phyloP scores from a whole-genome alignment of 2,888 invertebrate genomes.

The Yponomeuta cagnagella region DNA sequence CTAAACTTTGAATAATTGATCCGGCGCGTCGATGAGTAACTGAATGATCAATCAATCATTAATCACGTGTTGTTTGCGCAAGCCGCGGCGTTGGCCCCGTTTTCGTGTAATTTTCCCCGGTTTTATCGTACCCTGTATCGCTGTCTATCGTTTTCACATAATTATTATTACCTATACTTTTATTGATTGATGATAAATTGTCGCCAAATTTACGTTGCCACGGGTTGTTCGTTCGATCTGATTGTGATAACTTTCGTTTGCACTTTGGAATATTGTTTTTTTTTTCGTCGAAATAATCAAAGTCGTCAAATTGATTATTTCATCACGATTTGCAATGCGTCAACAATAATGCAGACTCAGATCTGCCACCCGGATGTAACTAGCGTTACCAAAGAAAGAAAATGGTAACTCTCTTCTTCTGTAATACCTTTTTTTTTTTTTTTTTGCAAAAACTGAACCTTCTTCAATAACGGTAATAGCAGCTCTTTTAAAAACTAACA shows the following conservation, averaged over 20 bases:
- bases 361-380: too few relatives aligned
- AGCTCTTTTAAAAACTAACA: too few relatives aligned
- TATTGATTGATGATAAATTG: slow-evolving; percentile 39
- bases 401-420: too few relatives aligned
- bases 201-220: slow-evolving; percentile 33
- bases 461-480: too few relatives aligned
- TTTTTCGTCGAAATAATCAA: too few relatives aligned
- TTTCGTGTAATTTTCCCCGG: slow-evolving; percentile 42
- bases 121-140: slow-evolving; percentile 38
- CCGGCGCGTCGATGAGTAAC: slow-evolving; percentile 38
- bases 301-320: too few relatives aligned
- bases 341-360: too few relatives aligned
- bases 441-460: too few relatives aligned
- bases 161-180: slow-evolving; percentile 25
- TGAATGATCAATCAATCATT: slow-evolving; percentile 59
- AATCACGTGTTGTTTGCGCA: slow-evolving; percentile 53
- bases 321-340: too few relatives aligned
- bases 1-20: slow-evolving; percentile 58
- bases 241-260: neutral
- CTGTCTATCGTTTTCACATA: slow-evolving; percentile 26
- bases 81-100: slow-evolving; percentile 37
- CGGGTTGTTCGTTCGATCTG: neutral
- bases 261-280: too few relatives aligned
- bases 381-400: too few relatives aligned
- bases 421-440: too few relatives aligned